Base-by-base conservation (phyloP, 1,140 invertebrate species). In the Luehdorfia chinensis region DNA sequence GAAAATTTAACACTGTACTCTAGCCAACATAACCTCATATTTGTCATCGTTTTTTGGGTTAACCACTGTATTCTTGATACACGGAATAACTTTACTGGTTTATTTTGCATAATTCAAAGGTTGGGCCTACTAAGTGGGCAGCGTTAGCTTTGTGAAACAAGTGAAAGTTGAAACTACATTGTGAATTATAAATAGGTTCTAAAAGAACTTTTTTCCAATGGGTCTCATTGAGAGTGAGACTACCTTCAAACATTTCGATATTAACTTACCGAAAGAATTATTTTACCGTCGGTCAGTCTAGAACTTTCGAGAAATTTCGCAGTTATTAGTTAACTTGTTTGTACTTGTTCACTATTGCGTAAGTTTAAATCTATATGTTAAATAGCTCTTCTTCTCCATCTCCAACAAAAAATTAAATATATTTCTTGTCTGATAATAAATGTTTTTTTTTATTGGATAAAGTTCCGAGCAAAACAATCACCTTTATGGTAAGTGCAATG, bases 21-120 rank as follows among this genome's bases (percentile, higher is more conserved):
- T 60, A 34, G 28, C 18, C 31, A 47, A 60, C 50, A 55, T 75
- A 77, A 76, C 67, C 66, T 77, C 41, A 47, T 44, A 48, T 56
- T 53, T n/a, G 34, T 53, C 41, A 31, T 21, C 30, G 19, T 25
- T 73, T 79, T 81, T 79, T 75, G 61, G 81, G 81, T 81, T 77
- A 81, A 71, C 75, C 70, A 75, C 66, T 74, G 68, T 69, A 67
- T 65, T 77, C 67, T 71, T 73, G 46, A 45, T 49, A 36, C 31
- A 37, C 31, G 51, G 66, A 57, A 60, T 51, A 50, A 41, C 43
- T 47, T 52, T 44, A 60, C 65, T 54, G 37, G 11, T 15, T 32
- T 57, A 13, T 37, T 74, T 73, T 61, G 66, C 70, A 67, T 72
- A 68, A 55, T 45, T 6, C 36, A 37, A 41, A 47, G 25, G 36